Evolutionary conservation across 1,140 invertebrate genomes (phyloP), one percentile per base, ranked within the genome.

Genomic region (Andricus grossulariae): DNA sequence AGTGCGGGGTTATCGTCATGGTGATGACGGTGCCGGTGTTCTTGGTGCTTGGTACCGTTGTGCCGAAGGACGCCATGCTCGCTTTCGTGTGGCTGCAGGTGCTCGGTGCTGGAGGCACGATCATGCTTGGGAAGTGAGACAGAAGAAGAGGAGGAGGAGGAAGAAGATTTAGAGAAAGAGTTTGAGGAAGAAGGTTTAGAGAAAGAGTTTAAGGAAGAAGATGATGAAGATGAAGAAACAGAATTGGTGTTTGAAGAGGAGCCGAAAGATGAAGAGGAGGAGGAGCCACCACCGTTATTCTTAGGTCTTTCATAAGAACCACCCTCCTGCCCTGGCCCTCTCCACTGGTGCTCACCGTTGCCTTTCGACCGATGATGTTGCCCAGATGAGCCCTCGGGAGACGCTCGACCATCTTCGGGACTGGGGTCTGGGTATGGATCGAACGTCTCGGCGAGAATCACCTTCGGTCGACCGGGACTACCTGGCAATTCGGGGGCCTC

Each of bases 111-210:
- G 85, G 87, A 88, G 83, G 80, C 82, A 82, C 83, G 85, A 78
- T 90, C 90, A 90, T 90, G 89, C 90, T 90, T 88, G 84, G 87
- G 86, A 45, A 86, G 85, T 71, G 86, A 80, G 73, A 78, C 81
- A 74, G 83, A 82, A 77, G 84, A 84, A 82, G 85, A 86, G 66
- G 86, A 86, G 74, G 82, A 84, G 71, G 25, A 32, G 25, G 86
- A 85, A 81, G 84, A 85, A 66, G 73, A 82, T 51, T 77, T 83
- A 54, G 80, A 82, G 70, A 84, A 84, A 55, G 82, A 84, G 32
- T 78, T 84, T 8, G 80, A 85, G 52, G 86, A 85, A 81, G 84
- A 85, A 66, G 73, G 82, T 51, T 77, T 83, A 54, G 80, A 82
- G 70, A 83, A 84, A 55, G 82, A 84, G 32, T 78, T 84, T 10